Percentiles rank a stretch among this genome's conserved stretches.
Evolutionary conservation across 1,140 invertebrate genomes (phyloP).

Genomic region (honey bee (Apis mellifera)): Amel_HAv3.1 CM009931.2:19268001-19268500

Average conservation of each 20-base stretch:
- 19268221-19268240: neutral
- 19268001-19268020: too few relatives aligned
- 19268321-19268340: neutral
- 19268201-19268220: neutral
- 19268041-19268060: too few relatives aligned
- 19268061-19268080: too few relatives aligned
- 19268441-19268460: neutral
- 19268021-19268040: too few relatives aligned
- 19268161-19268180: too few relatives aligned
- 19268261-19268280: conserved; percentile 26
- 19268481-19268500: conserved; percentile 40
- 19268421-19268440: conserved; percentile 38
- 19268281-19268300: conserved; percentile 29
- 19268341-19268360: neutral
- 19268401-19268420: conserved; percentile 34
- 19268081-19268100: too few relatives aligned
- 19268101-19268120: too few relatives aligned
- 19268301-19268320: neutral
- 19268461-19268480: conserved; percentile 3
- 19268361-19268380: neutral
- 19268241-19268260: neutral
- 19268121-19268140: too few relatives aligned
- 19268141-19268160: too few relatives aligned
- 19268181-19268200: neutral
- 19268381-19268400: too few relatives aligned